Evolutionary conservation across 1,140 invertebrate genomes (phyloP).

Genomic region (Neodiprion virginianus): DNA sequence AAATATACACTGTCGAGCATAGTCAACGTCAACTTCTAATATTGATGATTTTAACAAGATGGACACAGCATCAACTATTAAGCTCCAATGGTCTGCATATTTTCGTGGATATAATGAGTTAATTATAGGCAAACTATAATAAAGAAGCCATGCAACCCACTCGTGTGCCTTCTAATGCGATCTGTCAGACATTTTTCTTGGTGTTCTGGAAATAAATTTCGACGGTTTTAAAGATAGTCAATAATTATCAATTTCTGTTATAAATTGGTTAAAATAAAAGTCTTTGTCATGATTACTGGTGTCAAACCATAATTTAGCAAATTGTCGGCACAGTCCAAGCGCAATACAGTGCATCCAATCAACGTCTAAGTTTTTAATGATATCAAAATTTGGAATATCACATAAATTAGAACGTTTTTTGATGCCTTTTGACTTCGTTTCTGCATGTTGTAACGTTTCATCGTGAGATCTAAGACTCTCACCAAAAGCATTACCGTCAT

Average conservation of each 20-base stretch:
- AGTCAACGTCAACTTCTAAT: constrained; percentile 27
- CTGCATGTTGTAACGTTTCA: constrained; percentile 20
- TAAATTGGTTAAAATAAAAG: constrained; percentile 33
- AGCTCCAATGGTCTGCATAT: constrained; percentile 39
- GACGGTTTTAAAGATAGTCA: constrained; percentile 33
- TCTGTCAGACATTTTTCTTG: constrained; percentile 33
- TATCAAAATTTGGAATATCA: constrained; percentile 36
- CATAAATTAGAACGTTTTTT: constrained; percentile 31
- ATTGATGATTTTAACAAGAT: constrained; percentile 30
- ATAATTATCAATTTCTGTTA: constrained; percentile 29
- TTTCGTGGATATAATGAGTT: constrained; percentile 25
- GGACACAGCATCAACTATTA: constrained; percentile 33
- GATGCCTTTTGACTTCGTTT: constrained; percentile 29
- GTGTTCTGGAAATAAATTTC: constrained; percentile 34
- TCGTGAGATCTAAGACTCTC: constrained; percentile 30
- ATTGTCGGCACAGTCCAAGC: constrained; percentile 34
- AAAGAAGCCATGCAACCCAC: constrained; percentile 37
- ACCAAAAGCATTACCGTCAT: constrained; percentile 26
- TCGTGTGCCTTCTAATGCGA: constrained; percentile 45
- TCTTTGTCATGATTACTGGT: constrained; percentile 18
- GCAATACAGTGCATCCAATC: constrained; percentile 44
- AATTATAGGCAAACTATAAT: constrained; percentile 33
- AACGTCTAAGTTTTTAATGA: constrained; percentile 31
- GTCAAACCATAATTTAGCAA: constrained; percentile 40
- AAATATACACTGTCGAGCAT: constrained; percentile 27